Base-by-base conservation (phyloP, 1,140 invertebrate genomes). In the Lordiphosa clarofinis region DNA sequence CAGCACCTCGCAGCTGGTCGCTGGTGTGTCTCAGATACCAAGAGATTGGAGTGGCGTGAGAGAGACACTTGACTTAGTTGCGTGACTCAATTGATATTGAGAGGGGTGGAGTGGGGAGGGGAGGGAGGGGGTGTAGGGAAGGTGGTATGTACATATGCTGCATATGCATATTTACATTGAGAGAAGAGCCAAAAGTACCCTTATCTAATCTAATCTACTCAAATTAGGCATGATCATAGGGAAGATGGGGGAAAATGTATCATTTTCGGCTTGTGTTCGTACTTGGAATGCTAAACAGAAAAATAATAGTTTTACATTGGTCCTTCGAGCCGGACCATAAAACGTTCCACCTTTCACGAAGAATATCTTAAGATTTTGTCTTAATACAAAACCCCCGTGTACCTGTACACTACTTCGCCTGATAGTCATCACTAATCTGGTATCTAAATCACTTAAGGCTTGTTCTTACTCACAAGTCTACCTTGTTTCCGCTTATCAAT, bases 371-470 rank as follows among this genome's bases (percentile, higher is more conserved):
- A 24, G 2, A 0, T 24, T 24, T 24, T 24, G 5, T 5, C 19
- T 19, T 19, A 15, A 15, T 21, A 4, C 3, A 21, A 21, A 21
- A 21, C 21, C 21, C 21, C 21, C 33, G 1, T 15, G 15, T 15
- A 19, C 15, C 56, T 40, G n/a, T n/a, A 39, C 15, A 15, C 2
- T 15, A 36, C 49, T 47, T 8, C 38, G 13, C 37, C 12, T n/a
- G 12, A 19, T 49, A 36, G 13, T 28, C 35, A 49, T 49, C 35
- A 46, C 43, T 31, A 12, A 7, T 11, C 15, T 11, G 47, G 13
- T 82, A 75, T 75, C 75, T 61, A 62, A 64, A 79, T 81, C 71
- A 71, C 57, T 81, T 79, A 79, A 75, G 54, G 71, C 50, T 56
- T 75, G 74, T 75, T 81, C 43, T 33, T 47, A 74, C 56, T 38